Evolutionary conservation across 2,797 vertebrate species (phyloP).

Genomic region (Chelon labrosus): DNA sequence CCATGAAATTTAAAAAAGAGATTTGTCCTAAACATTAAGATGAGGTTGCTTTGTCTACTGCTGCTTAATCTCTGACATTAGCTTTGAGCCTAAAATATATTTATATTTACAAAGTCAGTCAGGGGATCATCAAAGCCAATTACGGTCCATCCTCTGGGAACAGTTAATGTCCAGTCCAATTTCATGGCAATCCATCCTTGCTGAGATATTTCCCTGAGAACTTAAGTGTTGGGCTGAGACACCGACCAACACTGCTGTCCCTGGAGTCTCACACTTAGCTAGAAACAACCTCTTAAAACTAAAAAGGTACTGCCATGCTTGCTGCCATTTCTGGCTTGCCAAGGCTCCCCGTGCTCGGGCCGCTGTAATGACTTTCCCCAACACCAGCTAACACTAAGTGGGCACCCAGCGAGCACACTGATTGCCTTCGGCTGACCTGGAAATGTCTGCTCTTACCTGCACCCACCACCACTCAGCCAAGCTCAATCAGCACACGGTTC

Average conservation of each 20-base stretch:
- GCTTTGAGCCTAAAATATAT: background rate
- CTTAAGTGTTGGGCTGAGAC: constrained; percentile 9
- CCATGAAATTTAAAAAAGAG: background rate
- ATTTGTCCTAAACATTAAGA: background rate
- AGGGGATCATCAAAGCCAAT: background rate
- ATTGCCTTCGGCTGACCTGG: constrained; percentile 69
- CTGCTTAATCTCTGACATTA: background rate
- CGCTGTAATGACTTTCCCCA: constrained; percentile 56
- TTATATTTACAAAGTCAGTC: background rate
- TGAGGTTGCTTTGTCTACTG: background rate
- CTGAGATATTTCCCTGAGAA: constrained; percentile 6
- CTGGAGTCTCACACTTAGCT: background rate
- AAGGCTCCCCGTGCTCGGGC: constrained; percentile 22
- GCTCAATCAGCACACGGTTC: constrained; percentile 34
- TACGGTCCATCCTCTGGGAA: background rate
- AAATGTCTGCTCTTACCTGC: constrained; percentile 68
- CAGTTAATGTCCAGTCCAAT: background rate
- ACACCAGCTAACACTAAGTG: constrained; percentile 51
- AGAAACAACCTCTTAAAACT: constrained; percentile 46
- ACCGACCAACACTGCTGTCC: background rate
- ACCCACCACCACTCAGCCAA: constrained; percentile 34
- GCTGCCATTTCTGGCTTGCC: constrained; percentile 32
- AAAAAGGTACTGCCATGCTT: constrained; percentile 14
- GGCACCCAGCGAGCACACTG: constrained; percentile 39
- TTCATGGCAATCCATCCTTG: background rate